phyloP scores from a whole-genome alignment of 2,797 vertebrate species.

The Anolis apletophallus region DNA sequence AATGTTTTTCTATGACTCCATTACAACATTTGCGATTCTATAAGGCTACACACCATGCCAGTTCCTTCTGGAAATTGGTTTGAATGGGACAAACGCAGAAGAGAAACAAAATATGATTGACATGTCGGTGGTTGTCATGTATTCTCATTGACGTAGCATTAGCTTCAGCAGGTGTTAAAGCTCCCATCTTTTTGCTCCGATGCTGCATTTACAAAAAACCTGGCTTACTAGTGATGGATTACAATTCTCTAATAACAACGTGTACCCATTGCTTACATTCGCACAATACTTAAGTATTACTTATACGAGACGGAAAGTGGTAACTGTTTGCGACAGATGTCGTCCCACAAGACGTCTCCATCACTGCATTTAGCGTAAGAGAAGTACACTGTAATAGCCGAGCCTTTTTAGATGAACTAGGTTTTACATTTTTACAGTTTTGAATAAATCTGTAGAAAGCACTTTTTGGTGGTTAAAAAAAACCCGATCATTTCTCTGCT shows the following conservation, averaged over 20 bases:
- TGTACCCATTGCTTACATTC: neutral
- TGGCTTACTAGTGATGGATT: conserved; percentile 17
- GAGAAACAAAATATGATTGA: neutral
- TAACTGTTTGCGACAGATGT: neutral
- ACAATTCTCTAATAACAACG: conserved; percentile 20
- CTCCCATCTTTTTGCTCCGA: conserved; percentile 29
- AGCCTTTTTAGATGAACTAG: neutral
- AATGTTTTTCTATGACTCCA: conserved; percentile 33
- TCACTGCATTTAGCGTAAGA: neutral
- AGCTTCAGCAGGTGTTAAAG: conserved; percentile 41
- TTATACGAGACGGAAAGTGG: neutral
- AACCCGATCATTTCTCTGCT: conserved; percentile 30
- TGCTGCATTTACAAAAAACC: conserved; percentile 40
- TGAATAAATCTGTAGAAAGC: conserved; percentile 30
- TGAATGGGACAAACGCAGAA: conserved; percentile 53
- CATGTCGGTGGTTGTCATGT: conserved; percentile 53
- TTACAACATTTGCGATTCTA: conserved; percentile 32
- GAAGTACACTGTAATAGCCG: conserved; percentile 9
- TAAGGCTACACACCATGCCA: conserved; percentile 37
- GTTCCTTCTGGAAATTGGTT: conserved; percentile 57
- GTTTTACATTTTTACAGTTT: conserved; percentile 33
- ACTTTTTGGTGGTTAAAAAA: conserved; percentile 37
- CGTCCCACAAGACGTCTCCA: neutral
- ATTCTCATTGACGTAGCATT: conserved; percentile 51
- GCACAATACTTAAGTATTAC: neutral